Percentiles rank a stretch among this genome's conserved stretches.
phyloP scores from a whole-genome alignment of 2,797 vertebrate species.

The Xenentodon cancila region DNA sequence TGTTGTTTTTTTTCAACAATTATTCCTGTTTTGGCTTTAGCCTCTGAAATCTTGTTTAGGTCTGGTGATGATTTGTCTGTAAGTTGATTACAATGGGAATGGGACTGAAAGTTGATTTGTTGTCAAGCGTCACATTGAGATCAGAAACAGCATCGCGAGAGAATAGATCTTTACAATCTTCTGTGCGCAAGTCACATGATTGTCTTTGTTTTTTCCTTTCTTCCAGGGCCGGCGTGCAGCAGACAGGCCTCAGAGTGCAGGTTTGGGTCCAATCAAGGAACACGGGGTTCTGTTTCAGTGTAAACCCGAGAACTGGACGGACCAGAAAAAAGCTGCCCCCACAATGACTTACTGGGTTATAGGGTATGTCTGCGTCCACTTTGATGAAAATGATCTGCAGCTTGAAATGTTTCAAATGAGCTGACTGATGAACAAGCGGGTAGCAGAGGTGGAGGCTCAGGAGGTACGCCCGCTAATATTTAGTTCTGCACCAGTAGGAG shows the following conservation, averaged over 20 bases:
- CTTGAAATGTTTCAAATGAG: too few species aligned
- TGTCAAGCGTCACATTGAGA: too few species aligned
- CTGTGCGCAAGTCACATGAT: neutral
- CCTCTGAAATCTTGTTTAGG: too few species aligned
- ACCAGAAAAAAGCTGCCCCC: slow-evolving; percentile 90
- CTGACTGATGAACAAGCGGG: neutral
- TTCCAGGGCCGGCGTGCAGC: slow-evolving; percentile 69
- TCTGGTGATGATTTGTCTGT: too few species aligned
- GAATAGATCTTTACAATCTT: neutral
- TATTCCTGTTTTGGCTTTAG: too few species aligned
- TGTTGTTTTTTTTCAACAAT: too few species aligned
- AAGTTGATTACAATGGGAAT: too few species aligned
- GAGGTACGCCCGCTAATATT: too few species aligned
- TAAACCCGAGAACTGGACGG: slow-evolving; percentile 91
- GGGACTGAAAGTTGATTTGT: too few species aligned
- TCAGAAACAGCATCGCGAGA: too few species aligned
- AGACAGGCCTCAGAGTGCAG: slow-evolving; percentile 62
- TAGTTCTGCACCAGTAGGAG: neutral
- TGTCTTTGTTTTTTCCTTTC: neutral
- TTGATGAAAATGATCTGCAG: neutral
- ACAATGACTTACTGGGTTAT: slow-evolving; percentile 97
- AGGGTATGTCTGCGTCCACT: slow-evolving; percentile 82
- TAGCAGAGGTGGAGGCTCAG: too few species aligned
- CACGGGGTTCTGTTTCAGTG: slow-evolving; percentile 96
- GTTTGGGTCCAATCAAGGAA: slow-evolving; percentile 87